Percentiles rank a stretch among this genome's conserved stretches.
phyloP scores from a whole-genome alignment of 2,797 vertebrate species.

The Taeniopygia guttata region DNA sequence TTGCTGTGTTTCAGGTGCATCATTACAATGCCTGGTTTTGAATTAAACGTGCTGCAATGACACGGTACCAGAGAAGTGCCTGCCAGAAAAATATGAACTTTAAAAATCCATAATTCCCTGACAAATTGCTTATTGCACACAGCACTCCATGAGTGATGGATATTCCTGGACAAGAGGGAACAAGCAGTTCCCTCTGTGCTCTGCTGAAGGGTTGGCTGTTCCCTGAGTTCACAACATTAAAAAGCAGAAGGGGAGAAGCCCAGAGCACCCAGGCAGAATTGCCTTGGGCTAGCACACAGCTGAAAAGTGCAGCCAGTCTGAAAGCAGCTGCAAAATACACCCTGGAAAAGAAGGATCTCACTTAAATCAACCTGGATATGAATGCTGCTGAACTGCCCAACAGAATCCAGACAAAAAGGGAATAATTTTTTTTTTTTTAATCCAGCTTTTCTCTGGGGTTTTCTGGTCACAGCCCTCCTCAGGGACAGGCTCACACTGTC shows the following conservation, averaged over 20 bases:
- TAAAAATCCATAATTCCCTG: slow-evolving; percentile 23
- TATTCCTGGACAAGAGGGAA: not conserved
- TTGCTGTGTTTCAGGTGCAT: not conserved
- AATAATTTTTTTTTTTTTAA: no score
- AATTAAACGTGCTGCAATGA: not conserved
- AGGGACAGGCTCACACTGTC: not conserved
- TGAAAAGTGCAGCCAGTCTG: not conserved
- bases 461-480: not conserved
- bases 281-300: not conserved
- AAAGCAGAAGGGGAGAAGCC: not conserved
- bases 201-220: not conserved
- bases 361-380: not conserved
- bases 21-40: not conserved
- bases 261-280: not conserved
- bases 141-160: not conserved
- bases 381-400: not conserved
- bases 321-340: not conserved
- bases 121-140: not conserved
- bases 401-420: not conserved
- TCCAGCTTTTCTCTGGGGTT: not conserved
- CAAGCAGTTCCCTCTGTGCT: not conserved
- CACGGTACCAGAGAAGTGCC: not conserved
- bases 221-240: not conserved
- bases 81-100: slow-evolving; percentile 5
- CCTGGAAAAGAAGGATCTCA: not conserved